Conservation (phyloP, 2,797 vertebrate species). For the Fratercula arctica region DNA sequence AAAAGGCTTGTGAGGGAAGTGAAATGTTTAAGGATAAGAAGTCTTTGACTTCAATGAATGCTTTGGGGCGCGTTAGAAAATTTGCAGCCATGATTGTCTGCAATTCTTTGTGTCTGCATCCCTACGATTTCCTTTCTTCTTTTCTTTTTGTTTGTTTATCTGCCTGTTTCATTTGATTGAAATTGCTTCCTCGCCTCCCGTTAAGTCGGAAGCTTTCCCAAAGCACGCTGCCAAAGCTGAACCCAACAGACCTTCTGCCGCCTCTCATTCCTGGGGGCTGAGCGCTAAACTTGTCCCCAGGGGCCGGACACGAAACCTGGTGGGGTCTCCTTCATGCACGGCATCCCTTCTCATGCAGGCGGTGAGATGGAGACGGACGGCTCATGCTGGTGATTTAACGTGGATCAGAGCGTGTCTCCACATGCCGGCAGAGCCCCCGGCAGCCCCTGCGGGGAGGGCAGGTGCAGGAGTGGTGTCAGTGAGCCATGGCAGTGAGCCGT, state of each 20-base stretch:
- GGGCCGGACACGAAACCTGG: neutral
- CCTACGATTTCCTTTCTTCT: neutral
- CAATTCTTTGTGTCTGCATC: conserved; percentile 2
- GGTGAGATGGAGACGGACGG: fast-evolving
- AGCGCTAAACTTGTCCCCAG: neutral
- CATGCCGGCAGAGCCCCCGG: neutral
- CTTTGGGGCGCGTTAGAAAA: neutral
- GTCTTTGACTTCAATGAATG: conserved; percentile 16
- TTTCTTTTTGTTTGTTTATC: conserved; percentile 35
- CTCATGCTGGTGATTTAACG: neutral
- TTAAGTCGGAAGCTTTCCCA: conserved; percentile 10
- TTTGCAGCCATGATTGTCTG: neutral
- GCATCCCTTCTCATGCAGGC: neutral
- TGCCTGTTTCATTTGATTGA: conserved; percentile 26
- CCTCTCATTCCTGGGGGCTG: neutral
- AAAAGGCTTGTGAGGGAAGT: neutral
- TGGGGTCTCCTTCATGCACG: neutral
- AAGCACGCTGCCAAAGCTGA: neutral
- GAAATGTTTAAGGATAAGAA: conserved; percentile 28
- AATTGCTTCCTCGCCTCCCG: neutral
- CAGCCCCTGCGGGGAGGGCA: neutral
- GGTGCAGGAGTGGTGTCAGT: neutral
- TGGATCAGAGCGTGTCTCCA: neutral
- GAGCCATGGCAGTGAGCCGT: neutral
- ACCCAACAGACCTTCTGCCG: neutral